These are phyloP conservation scores for Seladonia tumulorum DNA, from an alignment of 2,888 invertebrate genomes.

Conservation along the genomic window DNA sequence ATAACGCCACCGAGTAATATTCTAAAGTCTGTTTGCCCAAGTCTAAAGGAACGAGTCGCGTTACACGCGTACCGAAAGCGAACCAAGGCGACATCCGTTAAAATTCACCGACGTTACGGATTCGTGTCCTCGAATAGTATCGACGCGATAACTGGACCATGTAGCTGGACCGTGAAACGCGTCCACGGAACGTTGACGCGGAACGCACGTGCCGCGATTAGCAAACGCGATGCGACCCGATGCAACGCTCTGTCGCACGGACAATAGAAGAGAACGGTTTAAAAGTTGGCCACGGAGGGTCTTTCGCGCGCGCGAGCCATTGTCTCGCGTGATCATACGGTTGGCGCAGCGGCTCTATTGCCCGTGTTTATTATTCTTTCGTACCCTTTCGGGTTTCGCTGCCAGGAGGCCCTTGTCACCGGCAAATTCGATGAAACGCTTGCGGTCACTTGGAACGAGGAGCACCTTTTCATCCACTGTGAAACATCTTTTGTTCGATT, in stretches of 20 bases:
- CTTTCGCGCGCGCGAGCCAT: constrained; percentile 35
- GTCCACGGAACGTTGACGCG: constrained; percentile 48
- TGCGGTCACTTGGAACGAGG: constrained; percentile 44
- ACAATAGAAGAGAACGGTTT: constrained; percentile 28
- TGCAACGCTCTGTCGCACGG: background rate
- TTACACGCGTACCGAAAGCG: background rate
- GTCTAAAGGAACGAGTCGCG: background rate
- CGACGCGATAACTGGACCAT: background rate
- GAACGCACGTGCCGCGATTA: constrained; percentile 60
- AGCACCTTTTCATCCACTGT: constrained; percentile 39
- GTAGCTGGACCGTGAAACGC: constrained; percentile 26
- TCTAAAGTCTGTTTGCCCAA: background rate
- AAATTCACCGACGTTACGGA: constrained; percentile 16
- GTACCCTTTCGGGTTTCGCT: constrained; percentile 25
- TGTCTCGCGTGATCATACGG: constrained; percentile 54
- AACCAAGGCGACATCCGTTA: background rate
- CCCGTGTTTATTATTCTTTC: constrained; percentile 56
- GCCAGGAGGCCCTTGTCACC: constrained; percentile 51
- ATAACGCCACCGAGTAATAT: constrained; percentile 1
- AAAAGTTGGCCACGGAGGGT: constrained; percentile 24
- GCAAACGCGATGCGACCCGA: constrained; percentile 10
- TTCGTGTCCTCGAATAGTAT: constrained; percentile 17
- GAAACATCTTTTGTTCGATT: constrained; percentile 45
- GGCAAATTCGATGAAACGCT: constrained; percentile 64
- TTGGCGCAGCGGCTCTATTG: constrained; percentile 18